phyloP scores from a whole-genome alignment of 2,888 invertebrate genomes.

The Drosophila niveifrons region DNA sequence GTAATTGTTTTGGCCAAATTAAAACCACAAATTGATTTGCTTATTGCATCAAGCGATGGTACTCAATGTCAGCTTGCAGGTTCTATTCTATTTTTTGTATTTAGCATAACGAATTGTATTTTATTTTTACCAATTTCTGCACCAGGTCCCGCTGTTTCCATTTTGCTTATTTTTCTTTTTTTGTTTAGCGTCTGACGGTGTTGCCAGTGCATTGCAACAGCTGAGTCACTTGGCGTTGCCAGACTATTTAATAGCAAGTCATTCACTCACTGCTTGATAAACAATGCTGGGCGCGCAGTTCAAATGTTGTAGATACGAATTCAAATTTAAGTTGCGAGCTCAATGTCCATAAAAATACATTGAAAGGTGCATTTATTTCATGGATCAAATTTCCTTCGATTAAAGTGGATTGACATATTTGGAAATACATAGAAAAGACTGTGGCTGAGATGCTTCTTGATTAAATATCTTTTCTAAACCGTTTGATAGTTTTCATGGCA shows the following conservation, averaged over 20 bases:
- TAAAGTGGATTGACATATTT: no score
- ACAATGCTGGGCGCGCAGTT: conserved; percentile 21
- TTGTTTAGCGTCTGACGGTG: conserved; percentile 58
- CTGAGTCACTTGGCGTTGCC: conserved; percentile 45
- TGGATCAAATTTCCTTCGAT: no score
- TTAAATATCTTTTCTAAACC: no score
- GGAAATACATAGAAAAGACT: no score
- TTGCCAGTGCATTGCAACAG: conserved; percentile 53
- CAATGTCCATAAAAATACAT: no score
- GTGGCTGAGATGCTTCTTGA: no score
- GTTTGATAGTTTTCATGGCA: no score
- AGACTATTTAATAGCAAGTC: conserved; percentile 53
- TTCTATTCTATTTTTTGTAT: neutral
- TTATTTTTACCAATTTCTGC: conserved; percentile 85
- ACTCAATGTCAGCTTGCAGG: neutral
- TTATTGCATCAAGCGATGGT: neutral
- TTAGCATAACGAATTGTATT: conserved; percentile 9
- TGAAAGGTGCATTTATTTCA: no score
- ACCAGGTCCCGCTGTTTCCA: conserved; percentile 82
- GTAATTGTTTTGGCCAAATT: neutral
- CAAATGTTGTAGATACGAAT: neutral
- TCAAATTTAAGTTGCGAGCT: neutral
- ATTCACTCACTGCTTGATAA: conserved; percentile 25
- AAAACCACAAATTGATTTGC: neutral
- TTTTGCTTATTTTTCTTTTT: conserved; percentile 70